Evolutionary conservation across 2,888 invertebrate genomes (phyloP).

Genomic region (Drosophila peninsularis): DNA sequence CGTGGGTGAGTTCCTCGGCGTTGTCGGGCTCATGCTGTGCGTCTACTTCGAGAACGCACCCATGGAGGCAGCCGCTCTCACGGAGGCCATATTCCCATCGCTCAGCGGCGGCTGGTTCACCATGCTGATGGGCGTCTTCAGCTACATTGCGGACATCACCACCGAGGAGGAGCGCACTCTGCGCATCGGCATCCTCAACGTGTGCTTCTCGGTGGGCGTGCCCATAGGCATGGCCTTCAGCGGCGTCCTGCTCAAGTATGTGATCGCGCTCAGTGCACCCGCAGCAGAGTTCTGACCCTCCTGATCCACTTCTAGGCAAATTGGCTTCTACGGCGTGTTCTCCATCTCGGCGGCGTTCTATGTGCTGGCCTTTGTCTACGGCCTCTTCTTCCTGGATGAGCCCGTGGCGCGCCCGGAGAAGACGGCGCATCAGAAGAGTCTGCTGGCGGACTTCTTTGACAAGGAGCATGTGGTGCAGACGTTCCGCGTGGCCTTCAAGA

Average conservation of each 20-base stretch:
- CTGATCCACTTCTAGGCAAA: conserved; percentile 84
- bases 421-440: conserved; percentile 71
- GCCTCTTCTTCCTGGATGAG: conserved; percentile 90
- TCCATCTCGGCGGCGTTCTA: conserved; percentile 91
- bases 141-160: conserved; percentile 94
- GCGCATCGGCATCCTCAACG: conserved; percentile 94
- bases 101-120: conserved; percentile 94
- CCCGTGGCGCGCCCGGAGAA: conserved; percentile 80
- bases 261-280: conserved; percentile 2
- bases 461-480: conserved; percentile 91
- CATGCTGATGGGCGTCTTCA: conserved; percentile 95
- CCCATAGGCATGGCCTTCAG: conserved; percentile 95
- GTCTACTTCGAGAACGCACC: conserved; percentile 92
- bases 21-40: conserved; percentile 91
- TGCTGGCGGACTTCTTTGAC: conserved; percentile 89
- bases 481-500: conserved; percentile 91
- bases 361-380: conserved; percentile 90
- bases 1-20: conserved; percentile 91
- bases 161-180: conserved; percentile 93
- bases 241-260: conserved; percentile 89
- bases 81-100: conserved; percentile 93
- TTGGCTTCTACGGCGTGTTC: conserved; percentile 93
- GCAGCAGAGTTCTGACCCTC: not conserved
- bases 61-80: conserved; percentile 92
- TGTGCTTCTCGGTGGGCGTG: conserved; percentile 94